phyloP scores from a whole-genome alignment of 2,113 vertebrate species.

The Anhinga rufa region DNA sequence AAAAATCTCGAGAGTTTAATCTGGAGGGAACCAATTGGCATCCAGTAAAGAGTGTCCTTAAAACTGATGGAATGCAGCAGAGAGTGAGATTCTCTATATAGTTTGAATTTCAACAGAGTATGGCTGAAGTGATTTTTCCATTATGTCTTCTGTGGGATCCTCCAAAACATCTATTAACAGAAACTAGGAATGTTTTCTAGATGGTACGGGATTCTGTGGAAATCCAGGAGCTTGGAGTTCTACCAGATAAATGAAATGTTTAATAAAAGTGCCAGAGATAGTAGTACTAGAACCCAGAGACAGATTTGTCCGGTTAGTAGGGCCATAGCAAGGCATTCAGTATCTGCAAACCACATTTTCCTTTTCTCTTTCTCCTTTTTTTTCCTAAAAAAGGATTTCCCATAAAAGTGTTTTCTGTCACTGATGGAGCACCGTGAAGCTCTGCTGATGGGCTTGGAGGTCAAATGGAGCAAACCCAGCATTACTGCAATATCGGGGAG shows the following conservation, averaged over 20 bases:
- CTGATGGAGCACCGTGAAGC: not conserved
- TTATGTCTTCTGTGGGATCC: not conserved
- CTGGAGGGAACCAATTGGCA: not conserved
- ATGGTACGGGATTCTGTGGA: not conserved
- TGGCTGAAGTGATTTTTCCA: slow-evolving; percentile 23
- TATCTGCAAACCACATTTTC: not conserved
- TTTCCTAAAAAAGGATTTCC: not conserved
- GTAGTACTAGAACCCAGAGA: not conserved
- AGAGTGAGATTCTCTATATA: not conserved
- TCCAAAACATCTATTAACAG: not conserved
- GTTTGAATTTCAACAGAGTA: not conserved
- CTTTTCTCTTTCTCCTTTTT: not conserved
- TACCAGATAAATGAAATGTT: not conserved
- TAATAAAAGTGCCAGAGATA: not conserved
- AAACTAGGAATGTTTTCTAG: not conserved
- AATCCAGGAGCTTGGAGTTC: not conserved
- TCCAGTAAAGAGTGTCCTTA: not conserved
- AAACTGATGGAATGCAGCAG: not conserved
- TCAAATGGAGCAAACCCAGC: not conserved
- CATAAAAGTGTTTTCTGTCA: not conserved
- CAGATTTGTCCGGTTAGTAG: not conserved
- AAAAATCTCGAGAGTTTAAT: not conserved
- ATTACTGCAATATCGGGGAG: not conserved
- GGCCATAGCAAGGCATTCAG: not conserved
- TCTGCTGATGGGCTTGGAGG: not conserved